phyloP scores from a whole-genome alignment of 2,888 invertebrate species.

The Gonocerus acuteangulatus region DNA sequence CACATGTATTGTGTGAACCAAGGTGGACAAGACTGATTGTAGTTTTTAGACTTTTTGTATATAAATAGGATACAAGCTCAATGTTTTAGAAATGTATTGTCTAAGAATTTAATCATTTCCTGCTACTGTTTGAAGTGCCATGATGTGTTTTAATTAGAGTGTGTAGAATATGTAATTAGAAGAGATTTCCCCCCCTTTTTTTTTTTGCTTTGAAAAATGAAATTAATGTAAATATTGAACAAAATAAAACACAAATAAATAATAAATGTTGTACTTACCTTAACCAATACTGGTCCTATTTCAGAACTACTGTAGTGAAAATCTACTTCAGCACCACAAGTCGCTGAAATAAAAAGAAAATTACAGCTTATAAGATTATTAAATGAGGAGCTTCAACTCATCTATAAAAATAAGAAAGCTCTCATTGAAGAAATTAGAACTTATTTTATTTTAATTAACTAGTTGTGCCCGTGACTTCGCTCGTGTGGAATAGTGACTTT shows the following conservation, averaged over 20 bases:
- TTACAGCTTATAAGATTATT: not conserved
- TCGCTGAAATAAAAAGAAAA: not conserved
- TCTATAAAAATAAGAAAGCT: no score
- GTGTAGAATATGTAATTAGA: constrained; percentile 4
- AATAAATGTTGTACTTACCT: constrained; percentile 4
- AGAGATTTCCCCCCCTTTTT: constrained; percentile 2
- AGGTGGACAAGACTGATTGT: constrained; percentile 22
- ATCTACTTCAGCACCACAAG: constrained; percentile 7
- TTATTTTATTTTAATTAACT: no score
- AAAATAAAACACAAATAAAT: not conserved
- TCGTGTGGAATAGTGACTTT: no score
- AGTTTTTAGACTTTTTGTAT: constrained; percentile 18
- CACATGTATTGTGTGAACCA: constrained; percentile 12
- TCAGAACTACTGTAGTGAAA: not conserved
- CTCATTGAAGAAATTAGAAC: no score
- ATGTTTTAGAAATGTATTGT: not conserved
- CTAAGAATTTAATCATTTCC: not conserved
- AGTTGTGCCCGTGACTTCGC: no score
- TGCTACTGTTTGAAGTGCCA: constrained; percentile 17
- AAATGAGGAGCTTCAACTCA: not conserved
- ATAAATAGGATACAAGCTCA: constrained; percentile 17
- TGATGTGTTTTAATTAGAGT: constrained; percentile 9
- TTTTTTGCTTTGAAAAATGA: not conserved
- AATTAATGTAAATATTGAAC: not conserved
- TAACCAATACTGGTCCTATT: not conserved